A percentile compares a stretch with the other conserved stretches of the same genome.
phyloP scores from a whole-genome alignment of 2,888 invertebrate species.

The Drosophila bunnanda region DNA sequence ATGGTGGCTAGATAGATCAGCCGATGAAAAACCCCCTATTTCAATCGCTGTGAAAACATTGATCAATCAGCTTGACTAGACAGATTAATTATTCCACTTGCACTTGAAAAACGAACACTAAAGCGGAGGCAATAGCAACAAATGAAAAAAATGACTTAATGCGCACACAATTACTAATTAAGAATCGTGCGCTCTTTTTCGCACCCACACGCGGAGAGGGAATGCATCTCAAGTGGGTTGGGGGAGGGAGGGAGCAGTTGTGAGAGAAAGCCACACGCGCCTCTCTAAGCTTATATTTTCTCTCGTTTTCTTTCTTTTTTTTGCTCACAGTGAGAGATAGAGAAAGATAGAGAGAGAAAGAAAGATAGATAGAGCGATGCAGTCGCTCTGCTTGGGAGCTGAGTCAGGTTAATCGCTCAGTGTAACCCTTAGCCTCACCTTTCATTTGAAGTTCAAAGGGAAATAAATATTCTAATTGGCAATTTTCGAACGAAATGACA shows the following conservation, averaged over 20 bases:
- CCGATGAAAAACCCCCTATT: conserved; percentile 10
- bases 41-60: conserved; percentile 3
- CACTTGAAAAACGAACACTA: conserved; percentile 34
- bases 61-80: conserved; percentile 3
- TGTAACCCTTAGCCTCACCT: neutral
- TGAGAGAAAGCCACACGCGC: conserved; percentile 21
- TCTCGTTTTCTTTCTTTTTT: neutral
- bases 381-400: neutral
- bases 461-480: conserved; percentile 13
- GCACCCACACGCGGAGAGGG: neutral
- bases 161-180: conserved; percentile 67
- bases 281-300: neutral
- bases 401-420: conserved; percentile 4
- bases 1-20: neutral
- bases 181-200: conserved; percentile 21
- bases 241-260: no score
- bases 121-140: conserved; percentile 15
- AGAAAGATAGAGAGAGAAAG: neutral
- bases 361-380: neutral
- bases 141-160: conserved; percentile 39
- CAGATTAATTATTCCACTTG: conserved; percentile 37
- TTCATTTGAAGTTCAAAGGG: conserved; percentile 30
- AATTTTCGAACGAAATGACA: conserved; percentile 27
- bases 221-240: conserved; percentile 1
- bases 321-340: neutral